Evolutionary conservation across 1,140 invertebrate species (phyloP).

Genomic region (Bombus impatiens): DNA sequence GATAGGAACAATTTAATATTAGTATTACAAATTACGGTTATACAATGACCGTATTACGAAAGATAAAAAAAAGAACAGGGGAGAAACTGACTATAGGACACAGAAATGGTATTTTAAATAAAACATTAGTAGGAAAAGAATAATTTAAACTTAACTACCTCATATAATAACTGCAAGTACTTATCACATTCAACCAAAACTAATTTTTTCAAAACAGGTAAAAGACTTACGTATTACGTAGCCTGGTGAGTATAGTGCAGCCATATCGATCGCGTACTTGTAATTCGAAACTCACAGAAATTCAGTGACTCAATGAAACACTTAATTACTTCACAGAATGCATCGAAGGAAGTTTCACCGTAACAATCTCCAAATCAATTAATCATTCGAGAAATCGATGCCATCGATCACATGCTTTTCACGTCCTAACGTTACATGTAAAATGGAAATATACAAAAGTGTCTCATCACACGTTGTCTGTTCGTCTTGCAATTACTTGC

Average conservation of each 20-base stretch:
- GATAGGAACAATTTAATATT: background rate
- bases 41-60: too few species aligned
- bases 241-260: background rate
- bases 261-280: background rate
- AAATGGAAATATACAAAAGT: background rate
- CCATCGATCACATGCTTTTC: background rate
- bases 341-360: background rate
- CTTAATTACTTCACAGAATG: constrained; percentile 1
- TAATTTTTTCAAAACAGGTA: background rate
- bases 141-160: background rate
- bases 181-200: background rate
- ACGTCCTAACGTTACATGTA: background rate
- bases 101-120: background rate
- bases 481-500: constrained; percentile 45
- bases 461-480: background rate
- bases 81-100: too few species aligned
- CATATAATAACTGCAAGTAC: background rate
- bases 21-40: background rate
- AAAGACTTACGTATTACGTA: constrained; percentile 15
- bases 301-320: background rate
- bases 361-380: too few species aligned
- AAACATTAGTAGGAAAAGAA: background rate
- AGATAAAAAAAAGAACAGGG: background rate
- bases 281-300: background rate
- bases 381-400: background rate